A percentile compares a stretch with the other conserved stretches of the same genome.
Evolutionary conservation across 2,113 vertebrate species (phyloP).

Genomic region (Hypocryptadius cinnamomeus): DNA sequence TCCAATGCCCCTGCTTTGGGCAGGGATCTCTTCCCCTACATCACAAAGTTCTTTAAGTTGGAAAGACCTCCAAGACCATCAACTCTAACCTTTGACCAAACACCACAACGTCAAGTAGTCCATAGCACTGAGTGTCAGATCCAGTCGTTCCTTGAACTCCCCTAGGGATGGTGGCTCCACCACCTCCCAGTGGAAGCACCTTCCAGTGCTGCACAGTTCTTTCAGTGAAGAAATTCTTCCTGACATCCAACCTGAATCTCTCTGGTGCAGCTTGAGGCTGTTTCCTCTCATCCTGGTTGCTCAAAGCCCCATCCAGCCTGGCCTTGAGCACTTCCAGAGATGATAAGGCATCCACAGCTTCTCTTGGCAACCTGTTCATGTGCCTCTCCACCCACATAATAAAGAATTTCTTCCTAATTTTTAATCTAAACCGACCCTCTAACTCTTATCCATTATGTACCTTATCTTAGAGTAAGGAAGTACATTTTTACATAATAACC

Average conservation of each 20-base stretch:
- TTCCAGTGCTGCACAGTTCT: background rate
- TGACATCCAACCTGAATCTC: background rate
- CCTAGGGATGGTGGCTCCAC: background rate
- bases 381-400: background rate
- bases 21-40: background rate
- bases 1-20: background rate
- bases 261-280: background rate
- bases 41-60: background rate
- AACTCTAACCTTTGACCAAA: background rate
- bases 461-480: background rate
- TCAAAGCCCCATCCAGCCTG: background rate
- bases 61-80: background rate
- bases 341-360: background rate
- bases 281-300: background rate
- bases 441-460: background rate
- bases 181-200: background rate
- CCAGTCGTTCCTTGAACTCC: background rate
- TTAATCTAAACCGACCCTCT: background rate
- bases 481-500: background rate
- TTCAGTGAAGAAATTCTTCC: background rate
- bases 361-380: background rate
- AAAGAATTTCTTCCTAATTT: background rate
- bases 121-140: background rate
- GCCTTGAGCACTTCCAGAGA: background rate
- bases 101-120: rapidly evolving